Conservation (phyloP, 2,888 invertebrate genomes). For the Andrena camellia region DNA sequence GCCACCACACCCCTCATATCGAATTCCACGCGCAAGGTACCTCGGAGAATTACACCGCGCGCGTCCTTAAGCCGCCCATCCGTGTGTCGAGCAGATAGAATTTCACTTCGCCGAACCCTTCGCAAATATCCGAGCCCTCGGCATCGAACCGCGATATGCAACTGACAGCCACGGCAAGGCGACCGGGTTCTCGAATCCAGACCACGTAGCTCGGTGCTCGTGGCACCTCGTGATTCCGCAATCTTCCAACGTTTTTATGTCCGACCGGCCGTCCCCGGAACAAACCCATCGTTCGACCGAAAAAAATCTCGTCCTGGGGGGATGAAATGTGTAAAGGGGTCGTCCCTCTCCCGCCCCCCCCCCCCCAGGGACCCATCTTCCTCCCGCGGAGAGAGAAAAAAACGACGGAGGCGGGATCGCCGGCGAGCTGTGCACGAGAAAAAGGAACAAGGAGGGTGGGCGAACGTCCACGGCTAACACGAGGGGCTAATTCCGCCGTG, state of each 20-base stretch:
- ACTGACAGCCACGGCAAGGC: conserved; percentile 64
- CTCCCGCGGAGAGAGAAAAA: conserved; percentile 27
- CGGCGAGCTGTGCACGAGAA: background rate
- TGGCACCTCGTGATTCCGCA: conserved; percentile 71
- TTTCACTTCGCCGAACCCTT: conserved; percentile 69
- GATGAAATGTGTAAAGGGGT: conserved; percentile 42
- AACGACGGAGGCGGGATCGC: conserved; percentile 10
- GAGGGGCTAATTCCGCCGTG: conserved; percentile 26
- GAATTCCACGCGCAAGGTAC: conserved; percentile 54
- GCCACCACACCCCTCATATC: conserved; percentile 14
- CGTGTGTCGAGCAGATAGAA: conserved; percentile 63
- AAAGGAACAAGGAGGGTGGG: background rate
- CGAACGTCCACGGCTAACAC: conserved; percentile 7
- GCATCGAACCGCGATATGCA: conserved; percentile 67
- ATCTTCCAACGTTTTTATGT: conserved; percentile 57
- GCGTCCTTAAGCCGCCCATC: conserved; percentile 61
- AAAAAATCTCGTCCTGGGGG: conserved; percentile 48
- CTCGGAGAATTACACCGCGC: conserved; percentile 60
- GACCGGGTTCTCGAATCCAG: conserved; percentile 60
- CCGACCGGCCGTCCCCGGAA: conserved; percentile 52
- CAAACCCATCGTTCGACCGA: conserved; percentile 35
- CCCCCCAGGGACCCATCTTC: conserved; percentile 58
- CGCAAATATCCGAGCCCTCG: conserved; percentile 69
- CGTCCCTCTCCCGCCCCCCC: conserved; percentile 34
- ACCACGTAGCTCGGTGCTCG: conserved; percentile 67